Base-by-base conservation (phyloP, 2,888 invertebrate genomes). In the Amphimallon solstitiale region DNA sequence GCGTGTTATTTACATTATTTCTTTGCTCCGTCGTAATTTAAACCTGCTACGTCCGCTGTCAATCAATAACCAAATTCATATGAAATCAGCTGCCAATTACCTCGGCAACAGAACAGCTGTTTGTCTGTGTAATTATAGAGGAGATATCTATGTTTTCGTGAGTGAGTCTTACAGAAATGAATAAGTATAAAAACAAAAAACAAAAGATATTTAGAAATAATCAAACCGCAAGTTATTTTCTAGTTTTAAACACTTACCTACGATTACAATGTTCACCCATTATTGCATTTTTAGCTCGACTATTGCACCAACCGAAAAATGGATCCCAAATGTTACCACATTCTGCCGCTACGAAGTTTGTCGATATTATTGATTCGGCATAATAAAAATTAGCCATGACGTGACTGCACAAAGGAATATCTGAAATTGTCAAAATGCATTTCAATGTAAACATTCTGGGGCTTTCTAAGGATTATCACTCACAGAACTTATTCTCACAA, bases 401-500 rank as follows among this genome's bases (percentile, higher is more conserved):
- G 75, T 89, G 89, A 73, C 87, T 86, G 75, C 89, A 89, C 2
- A 86, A 83, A 68, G 88, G 87, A 0, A 86, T 85, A 76, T 82
- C 86, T 86, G 65, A 63, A 76, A 74, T 21, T 68, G 68, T 70
- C 64, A 15, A 46, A 63, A 68, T 51, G 9, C n/a, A 48, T 46
- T 48, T 48, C 10, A 15, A n/a, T 6, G 10, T 2, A 7, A 49
- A 49, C 12, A 49, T 29, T 17, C 4, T 23, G 1, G 1, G 17
- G 12, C 12, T 3, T 51, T 17, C 43, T 7, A 49, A 60, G n/a
- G 14, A n/a, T 23, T 29, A 48, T 10, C 35, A 82, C 86, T 84
- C 76, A 90, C 90, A 90, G 1, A 87, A 86, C 1, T 88, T 88
- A 72, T 89, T 88, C 73, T 88, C 87, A 78, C 92, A 93, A 77